Base-by-base conservation (phyloP, 2,797 vertebrate genomes). In the Acanthurus leucopareius region DNA sequence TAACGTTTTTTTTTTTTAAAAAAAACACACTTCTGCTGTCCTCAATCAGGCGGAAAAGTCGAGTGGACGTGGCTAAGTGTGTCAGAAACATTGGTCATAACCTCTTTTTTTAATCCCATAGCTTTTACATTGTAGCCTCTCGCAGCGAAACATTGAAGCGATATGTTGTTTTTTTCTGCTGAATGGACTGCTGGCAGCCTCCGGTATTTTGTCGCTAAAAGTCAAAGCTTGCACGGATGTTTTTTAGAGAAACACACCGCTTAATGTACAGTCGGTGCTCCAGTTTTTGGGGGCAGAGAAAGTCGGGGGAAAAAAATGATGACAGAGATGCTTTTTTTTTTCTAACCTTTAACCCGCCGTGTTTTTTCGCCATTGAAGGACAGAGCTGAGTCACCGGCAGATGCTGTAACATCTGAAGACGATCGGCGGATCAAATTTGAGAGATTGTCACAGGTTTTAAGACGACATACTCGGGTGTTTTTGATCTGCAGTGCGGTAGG, bases 401-500 rank as follows among this genome's bases (percentile, higher is more conserved):
- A n/a, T 58, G 16, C 7, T 22, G 67, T 22, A 28, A 13, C 38
- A 5, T 80, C 28, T 58, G 7, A 16, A 20, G 35, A 56, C 69
- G 40, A 19, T 63, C 56, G 35, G 40, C 22, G 66, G 73, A 52
- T 73, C 40, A 17, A 72, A 90, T 81, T 22, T 6, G 77, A 35
- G 10, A 16, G 10, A 16, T 60, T 57, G 60, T 72, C 62, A 51
- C 65, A 53, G 68, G 73, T 75, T 32, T 4, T 53, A 17, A 47
- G 80, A 38, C 86, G 84, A 77, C 73, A 59, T 63, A 71, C 28
- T 77, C 65, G 77, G 80, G 62, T 88, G 86, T 91, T 92, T 84
- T 93, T 95, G 94, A 97, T 96, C 97, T 98, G 97, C 97, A 98
- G 96, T 98, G 97, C 97, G 97, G 97, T 95, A 93, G 97, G 97